phyloP scores from a whole-genome alignment of 2,888 invertebrate species.

The Phanerotoma sp. region DNA sequence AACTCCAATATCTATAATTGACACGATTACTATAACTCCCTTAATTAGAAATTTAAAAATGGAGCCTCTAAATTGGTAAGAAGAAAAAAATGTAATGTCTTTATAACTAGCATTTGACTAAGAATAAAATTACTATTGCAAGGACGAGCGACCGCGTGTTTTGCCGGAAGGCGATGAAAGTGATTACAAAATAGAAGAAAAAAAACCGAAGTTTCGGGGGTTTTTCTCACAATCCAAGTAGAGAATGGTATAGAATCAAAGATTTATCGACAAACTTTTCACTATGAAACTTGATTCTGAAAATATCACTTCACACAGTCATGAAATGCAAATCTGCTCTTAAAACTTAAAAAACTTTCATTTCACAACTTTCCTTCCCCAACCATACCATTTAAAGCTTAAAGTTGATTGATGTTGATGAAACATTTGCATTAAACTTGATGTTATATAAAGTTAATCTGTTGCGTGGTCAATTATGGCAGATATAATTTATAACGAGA shows the following conservation, averaged over 20 bases:
- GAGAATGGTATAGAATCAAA: slow-evolving; percentile 40
- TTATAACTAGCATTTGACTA: too few relatives aligned
- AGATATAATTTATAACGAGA: too few relatives aligned
- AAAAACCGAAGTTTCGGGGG: background rate
- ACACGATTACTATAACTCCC: too few relatives aligned
- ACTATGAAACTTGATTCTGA: slow-evolving; percentile 22
- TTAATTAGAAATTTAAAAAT: too few relatives aligned
- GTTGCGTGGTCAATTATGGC: slow-evolving; percentile 6
- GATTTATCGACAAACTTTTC: slow-evolving; percentile 46
- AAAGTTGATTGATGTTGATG: background rate
- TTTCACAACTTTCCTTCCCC: slow-evolving; percentile 6
- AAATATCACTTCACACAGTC: slow-evolving; percentile 9
- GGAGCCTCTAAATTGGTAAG: too few relatives aligned
- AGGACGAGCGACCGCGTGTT: background rate
- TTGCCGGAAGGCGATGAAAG: background rate
- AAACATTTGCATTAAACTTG: too few relatives aligned
- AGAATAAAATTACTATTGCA: too few relatives aligned
- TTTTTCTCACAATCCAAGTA: slow-evolving; percentile 24
- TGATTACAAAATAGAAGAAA: slow-evolving; percentile 1
- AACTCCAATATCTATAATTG: too few relatives aligned
- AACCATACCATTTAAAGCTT: background rate
- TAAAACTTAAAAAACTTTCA: background rate
- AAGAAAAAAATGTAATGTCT: too few relatives aligned
- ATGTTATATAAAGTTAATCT: background rate
- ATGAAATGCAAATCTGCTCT: slow-evolving; percentile 12